These are phyloP conservation scores for Battus philenor DNA, from an alignment of 1,140 invertebrate species.

Conservation along the genomic window DNA sequence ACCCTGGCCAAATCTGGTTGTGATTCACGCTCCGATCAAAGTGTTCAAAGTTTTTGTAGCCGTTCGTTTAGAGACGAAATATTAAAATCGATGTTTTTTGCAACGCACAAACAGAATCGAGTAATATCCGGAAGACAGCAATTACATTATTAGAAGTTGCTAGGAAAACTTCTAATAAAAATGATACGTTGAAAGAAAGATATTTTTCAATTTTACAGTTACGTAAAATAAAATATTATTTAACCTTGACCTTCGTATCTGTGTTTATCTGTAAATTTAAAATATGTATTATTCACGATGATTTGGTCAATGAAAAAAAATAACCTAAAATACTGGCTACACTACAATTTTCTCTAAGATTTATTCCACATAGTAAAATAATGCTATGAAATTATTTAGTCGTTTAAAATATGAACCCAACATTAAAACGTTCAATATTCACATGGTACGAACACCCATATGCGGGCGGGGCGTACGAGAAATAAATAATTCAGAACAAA, in stretches of 20 bases:
- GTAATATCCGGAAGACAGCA: slow-evolving; percentile 47
- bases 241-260: slow-evolving; percentile 9
- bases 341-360: no score
- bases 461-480: slow-evolving; percentile 30
- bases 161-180: no score
- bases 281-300: slow-evolving; percentile 3
- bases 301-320: no score
- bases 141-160: slow-evolving; percentile 24
- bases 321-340: no score
- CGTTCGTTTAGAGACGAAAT: slow-evolving; percentile 51
- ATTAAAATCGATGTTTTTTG: slow-evolving; percentile 53
- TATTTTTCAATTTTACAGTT: no score
- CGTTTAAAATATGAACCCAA: slow-evolving; percentile 6
- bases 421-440: slow-evolving; percentile 16
- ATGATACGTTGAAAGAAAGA: no score
- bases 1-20: slow-evolving; percentile 71
- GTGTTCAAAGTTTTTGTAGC: slow-evolving; percentile 67
- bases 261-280: slow-evolving; percentile 5
- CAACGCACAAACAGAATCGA: slow-evolving; percentile 27
- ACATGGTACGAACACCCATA: slow-evolving; percentile 33
- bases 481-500: slow-evolving; percentile 52
- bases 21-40: slow-evolving; percentile 69
- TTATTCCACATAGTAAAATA: no score
- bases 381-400: no score
- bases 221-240: neutral